Evolutionary conservation across 2,888 invertebrate genomes (phyloP).

Genomic region (Acrocyrtus sp.): DNA sequence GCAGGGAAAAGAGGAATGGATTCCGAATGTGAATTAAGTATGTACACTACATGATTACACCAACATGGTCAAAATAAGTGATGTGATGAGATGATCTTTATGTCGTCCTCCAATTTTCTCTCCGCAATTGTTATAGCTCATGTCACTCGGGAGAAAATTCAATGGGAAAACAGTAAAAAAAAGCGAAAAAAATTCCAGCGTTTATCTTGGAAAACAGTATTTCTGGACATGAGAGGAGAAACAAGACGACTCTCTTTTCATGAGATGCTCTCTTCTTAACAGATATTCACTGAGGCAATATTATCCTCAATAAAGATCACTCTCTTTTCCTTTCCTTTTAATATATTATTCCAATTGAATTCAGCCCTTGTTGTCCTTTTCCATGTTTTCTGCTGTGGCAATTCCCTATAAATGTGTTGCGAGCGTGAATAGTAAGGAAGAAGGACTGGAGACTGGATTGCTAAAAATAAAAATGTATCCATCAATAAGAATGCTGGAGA

Average conservation of each 20-base stretch:
- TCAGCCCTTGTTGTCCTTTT: slow-evolving; percentile 36
- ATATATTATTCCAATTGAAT: slow-evolving; percentile 50
- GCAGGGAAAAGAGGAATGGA: slow-evolving; percentile 1
- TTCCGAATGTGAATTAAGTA: slow-evolving; percentile 40
- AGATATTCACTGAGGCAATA: slow-evolving; percentile 41
- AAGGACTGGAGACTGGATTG: too few relatives aligned
- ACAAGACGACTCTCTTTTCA: slow-evolving; percentile 12
- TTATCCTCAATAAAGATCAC: slow-evolving; percentile 47
- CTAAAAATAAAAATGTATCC: too few relatives aligned
- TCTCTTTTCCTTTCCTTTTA: slow-evolving; percentile 39
- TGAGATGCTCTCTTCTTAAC: slow-evolving; percentile 11
- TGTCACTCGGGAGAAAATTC: slow-evolving; percentile 3
- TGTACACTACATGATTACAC: slow-evolving; percentile 31
- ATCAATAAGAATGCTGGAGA: not conserved
- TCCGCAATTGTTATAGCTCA: slow-evolving; percentile 21
- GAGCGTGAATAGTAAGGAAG: too few relatives aligned
- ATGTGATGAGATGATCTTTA: slow-evolving; percentile 23
- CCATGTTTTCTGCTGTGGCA: not conserved
- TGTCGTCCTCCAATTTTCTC: slow-evolving; percentile 6
- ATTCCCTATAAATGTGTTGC: too few relatives aligned
- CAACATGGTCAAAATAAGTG: slow-evolving; percentile 25
- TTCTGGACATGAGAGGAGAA: not conserved
- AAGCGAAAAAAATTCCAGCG: not conserved
- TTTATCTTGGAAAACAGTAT: not conserved
- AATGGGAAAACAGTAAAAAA: not conserved